A percentile compares a stretch with the other conserved stretches of the same genome.
Evolutionary conservation across 2,888 invertebrate genomes (phyloP).

Genomic region (Drosophila robusta): DNA sequence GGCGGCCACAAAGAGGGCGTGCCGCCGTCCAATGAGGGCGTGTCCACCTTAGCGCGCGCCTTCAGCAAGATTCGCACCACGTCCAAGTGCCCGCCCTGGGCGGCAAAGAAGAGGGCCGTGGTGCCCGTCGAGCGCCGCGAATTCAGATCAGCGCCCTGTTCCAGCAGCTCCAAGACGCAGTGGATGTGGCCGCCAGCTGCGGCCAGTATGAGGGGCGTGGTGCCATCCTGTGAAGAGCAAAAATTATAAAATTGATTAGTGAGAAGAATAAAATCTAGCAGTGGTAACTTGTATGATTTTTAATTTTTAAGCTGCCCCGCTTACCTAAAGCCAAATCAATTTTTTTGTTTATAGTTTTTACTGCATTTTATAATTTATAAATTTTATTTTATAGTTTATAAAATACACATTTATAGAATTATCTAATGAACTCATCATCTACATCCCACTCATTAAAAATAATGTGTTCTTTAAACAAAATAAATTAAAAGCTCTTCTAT

Average conservation of each 20-base stretch:
- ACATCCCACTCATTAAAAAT: no score
- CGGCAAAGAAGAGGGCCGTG: constrained; percentile 96
- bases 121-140: constrained; percentile 96
- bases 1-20: constrained; percentile 96
- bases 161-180: constrained; percentile 93
- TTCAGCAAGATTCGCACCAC: constrained; percentile 92
- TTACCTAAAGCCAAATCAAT: no score
- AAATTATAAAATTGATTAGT: background rate
- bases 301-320: background rate
- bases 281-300: no score
- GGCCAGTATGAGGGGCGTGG: constrained; percentile 96
- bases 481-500: no score
- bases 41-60: constrained; percentile 91
- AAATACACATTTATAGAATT: no score
- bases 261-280: background rate
- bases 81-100: constrained; percentile 95
- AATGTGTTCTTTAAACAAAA: no score
- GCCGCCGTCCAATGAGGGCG: constrained; percentile 95
- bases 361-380: no score
- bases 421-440: no score
- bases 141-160: constrained; percentile 96
- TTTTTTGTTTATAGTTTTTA: no score
- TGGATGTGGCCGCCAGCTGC: constrained; percentile 95
- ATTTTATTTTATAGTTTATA: no score
- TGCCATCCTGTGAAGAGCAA: constrained; percentile 91